Evolutionary conservation across 2,888 invertebrate species (phyloP).

Genomic region (Phytoseiulus persimilis): DNA sequence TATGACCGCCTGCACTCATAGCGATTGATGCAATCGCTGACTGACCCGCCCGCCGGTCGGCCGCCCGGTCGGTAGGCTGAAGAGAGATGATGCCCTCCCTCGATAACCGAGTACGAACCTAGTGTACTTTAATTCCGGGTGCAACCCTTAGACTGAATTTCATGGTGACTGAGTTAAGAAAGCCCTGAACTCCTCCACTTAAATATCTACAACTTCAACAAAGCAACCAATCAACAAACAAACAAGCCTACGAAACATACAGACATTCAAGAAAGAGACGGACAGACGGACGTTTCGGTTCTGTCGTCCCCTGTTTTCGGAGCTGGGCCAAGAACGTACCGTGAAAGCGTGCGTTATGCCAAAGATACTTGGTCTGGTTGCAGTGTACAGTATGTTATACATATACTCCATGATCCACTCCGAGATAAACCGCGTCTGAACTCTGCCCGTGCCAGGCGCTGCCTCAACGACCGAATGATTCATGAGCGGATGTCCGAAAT

Average conservation of each 20-base stretch:
- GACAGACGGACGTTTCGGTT: background rate
- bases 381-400: background rate
- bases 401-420: background rate
- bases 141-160: background rate
- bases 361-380: background rate
- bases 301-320: background rate
- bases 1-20: constrained; percentile 59
- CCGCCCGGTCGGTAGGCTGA: background rate
- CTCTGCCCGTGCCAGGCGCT: background rate
- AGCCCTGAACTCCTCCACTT: background rate
- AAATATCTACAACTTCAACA: background rate
- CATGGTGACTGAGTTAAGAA: background rate
- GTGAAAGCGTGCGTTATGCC: background rate
- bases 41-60: background rate
- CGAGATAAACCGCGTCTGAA: background rate
- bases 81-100: background rate
- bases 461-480: background rate
- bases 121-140: background rate
- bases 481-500: background rate
- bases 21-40: constrained; percentile 32
- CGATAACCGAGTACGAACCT: background rate
- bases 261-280: background rate
- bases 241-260: background rate
- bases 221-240: background rate
- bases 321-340: background rate